Base-by-base conservation (phyloP, 2,113 vertebrate species). In the Mesembrinibis cayennensis region DNA sequence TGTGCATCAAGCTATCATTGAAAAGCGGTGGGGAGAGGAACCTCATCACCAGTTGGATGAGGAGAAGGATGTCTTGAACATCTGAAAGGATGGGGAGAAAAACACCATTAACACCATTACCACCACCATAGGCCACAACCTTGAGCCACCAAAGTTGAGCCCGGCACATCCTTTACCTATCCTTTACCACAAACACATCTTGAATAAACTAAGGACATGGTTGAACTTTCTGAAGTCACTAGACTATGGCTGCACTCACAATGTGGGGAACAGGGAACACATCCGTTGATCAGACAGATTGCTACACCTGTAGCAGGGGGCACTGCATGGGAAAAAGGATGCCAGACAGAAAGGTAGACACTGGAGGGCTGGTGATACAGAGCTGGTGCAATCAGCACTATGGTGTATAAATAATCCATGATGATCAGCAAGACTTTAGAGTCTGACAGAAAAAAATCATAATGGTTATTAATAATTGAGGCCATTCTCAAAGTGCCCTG, bases 381-480 rank as follows among this genome's bases (percentile, higher is more conserved):
- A 69, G 36, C 34, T 69, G 16, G 16, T 82, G 70, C 77, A 63
- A 44, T 62, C 29, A 21, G 73, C 36, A 70, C 74, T 47, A 42
- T 0, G 0, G 36, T 38, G 30, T 82, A 89, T 85, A 88, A 94
- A 94, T 88, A 97, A 95, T 88, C 84, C 79, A 94, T 73, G 62
- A 70, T 27, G 53, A 90, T 52, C 92, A 77, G 74, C 21, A 52
- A 82, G 66, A 45, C 49, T 69, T 90, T 30, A 85, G 61, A 93
- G 45, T 30, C 70, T 53, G 78, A 85, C 21, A 90, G 87, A 61
- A 90, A 61, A 79, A 74, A 47, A 63, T 76, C 56, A 40, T 82
- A 85, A 85, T 32, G 53, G 58, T 88, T 88, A 92, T 96, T 90
- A 96, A 95, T 93, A 97, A 95, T 82, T 85, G 49, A 94, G 73